A percentile compares a stretch with the other conserved stretches of the same genome.
These are phyloP conservation scores for Musca domestica DNA, from an alignment of 1,140 invertebrate genomes.

Conservation along the genomic window DNA sequence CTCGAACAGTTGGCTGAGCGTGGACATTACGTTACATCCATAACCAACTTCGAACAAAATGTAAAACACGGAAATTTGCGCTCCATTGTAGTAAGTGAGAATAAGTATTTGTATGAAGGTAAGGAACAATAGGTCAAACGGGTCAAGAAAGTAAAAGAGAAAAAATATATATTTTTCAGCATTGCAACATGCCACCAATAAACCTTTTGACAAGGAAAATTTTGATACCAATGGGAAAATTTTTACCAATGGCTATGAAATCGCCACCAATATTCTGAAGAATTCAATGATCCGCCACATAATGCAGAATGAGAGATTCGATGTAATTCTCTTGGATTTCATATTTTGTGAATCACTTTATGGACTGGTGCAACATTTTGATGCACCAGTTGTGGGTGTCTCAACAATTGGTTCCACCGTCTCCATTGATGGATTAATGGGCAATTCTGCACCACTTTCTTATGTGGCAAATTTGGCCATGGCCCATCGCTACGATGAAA, in stretches of 20 bases:
- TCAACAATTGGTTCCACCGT: conserved; percentile 40
- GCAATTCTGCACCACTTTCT: conserved; percentile 42
- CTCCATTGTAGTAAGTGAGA: conserved; percentile 35
- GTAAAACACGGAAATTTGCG: conserved; percentile 39
- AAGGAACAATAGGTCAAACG: not conserved
- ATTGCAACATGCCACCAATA: not conserved
- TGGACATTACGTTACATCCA: conserved; percentile 68
- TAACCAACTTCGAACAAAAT: conserved; percentile 63
- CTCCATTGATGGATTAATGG: conserved; percentile 44
- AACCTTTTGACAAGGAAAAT: not conserved
- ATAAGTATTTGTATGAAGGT: conserved; percentile 35
- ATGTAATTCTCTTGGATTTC: conserved; percentile 43
- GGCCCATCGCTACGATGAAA: conserved; percentile 33
- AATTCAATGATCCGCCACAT: conserved; percentile 19
- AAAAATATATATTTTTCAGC: too few relatives aligned
- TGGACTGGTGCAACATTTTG: conserved; percentile 44
- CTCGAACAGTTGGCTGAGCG: conserved; percentile 63
- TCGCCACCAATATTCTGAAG: conserved; percentile 25
- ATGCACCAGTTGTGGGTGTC: conserved; percentile 44
- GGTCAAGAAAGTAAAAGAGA: too few relatives aligned
- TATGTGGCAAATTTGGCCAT: conserved; percentile 47
- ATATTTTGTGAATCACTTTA: conserved; percentile 43
- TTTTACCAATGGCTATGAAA: conserved; percentile 1
- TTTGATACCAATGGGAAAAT: conserved; percentile 21
- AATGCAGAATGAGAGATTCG: conserved; percentile 36